Percentiles rank a stretch among this genome's conserved stretches.
These are phyloP conservation scores for Euglossa dilemma DNA, from an alignment of 1,140 invertebrate species.

Conservation along the genomic window DNA sequence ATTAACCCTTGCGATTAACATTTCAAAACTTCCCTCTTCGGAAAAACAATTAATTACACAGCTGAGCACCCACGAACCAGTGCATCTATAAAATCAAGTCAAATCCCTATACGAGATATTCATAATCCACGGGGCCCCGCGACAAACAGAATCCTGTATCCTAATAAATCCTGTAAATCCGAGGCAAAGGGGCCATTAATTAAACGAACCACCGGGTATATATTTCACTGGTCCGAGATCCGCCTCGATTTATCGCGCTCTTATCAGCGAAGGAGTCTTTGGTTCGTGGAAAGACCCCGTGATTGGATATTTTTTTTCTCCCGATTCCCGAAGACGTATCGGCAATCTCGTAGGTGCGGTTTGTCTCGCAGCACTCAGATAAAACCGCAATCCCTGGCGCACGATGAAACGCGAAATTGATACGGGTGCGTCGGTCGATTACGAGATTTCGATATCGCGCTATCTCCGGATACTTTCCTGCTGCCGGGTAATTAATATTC, in stretches of 20 bases:
- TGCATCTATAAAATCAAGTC: too few relatives aligned
- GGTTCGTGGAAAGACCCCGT: too few relatives aligned
- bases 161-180: not conserved
- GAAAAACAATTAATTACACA: too few relatives aligned
- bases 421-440: not conserved
- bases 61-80: too few relatives aligned
- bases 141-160: not conserved
- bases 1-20: too few relatives aligned
- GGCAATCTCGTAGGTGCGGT: not conserved
- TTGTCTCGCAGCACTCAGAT: not conserved
- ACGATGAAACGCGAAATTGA: not conserved
- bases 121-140: too few relatives aligned
- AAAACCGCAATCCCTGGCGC: not conserved
- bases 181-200: not conserved
- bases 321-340: constrained; percentile 5
- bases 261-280: constrained; percentile 23
- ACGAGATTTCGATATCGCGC: not conserved
- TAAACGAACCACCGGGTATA: not conserved
- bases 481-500: not conserved
- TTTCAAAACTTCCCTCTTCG: too few relatives aligned
- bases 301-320: not conserved
- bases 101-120: too few relatives aligned
- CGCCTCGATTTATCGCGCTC: not conserved
- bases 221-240: not conserved
- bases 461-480: too few relatives aligned